Base-by-base conservation (phyloP, 2,113 vertebrate species). In the Macquaria australasica region DNA sequence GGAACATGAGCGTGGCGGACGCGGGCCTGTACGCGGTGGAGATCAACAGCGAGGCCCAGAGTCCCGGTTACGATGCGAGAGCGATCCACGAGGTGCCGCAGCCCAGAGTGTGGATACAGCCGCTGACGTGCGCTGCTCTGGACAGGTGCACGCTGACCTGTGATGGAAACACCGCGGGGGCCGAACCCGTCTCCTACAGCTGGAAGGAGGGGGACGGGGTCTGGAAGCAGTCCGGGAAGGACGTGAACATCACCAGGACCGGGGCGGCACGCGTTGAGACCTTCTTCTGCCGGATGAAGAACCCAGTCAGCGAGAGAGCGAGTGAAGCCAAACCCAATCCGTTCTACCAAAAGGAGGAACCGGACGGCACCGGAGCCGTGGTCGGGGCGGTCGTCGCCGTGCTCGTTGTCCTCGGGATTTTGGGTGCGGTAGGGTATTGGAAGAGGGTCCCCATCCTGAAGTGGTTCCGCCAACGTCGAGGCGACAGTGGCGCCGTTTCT, bases 1-100 rank as follows among this genome's bases (percentile, higher is more conserved):
- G 0, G 0, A 0, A 1, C 6, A 8, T 34, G 23, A 20, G 0
- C 0, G 0, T 3, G 16, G 1, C 0, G 0, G 63, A 88, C 11
- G 8, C 0, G 0, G 90, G 87, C 3, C 0, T 0, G 7, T 92
- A 50, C 16, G 15, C 0, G 0, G 48, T 87, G 83, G 59, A 84
- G 12, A 39, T 91, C 50, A 92, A 89, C 84, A 12, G 9, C 21
- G 0, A 0, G 0, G 1, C 16, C 8, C 73, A 15, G 20, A 0
- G 0, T 1, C 5, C 14, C 3, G 0, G 0, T 0, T 87, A 53
- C 2, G 0, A 0, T 0, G 72, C 3, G 0, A 3, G 0, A 0
- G 0, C 1, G 0, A 1, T 92, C 41, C 0, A 4, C 0, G 4
- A 9, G 0, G 45, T 92, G 0, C 1, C 60, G 0, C 0, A 1